Percentiles rank a stretch among this genome's conserved stretches.
phyloP scores from a whole-genome alignment of 2,113 vertebrate genomes.

The Colossoma macropomum region DNA sequence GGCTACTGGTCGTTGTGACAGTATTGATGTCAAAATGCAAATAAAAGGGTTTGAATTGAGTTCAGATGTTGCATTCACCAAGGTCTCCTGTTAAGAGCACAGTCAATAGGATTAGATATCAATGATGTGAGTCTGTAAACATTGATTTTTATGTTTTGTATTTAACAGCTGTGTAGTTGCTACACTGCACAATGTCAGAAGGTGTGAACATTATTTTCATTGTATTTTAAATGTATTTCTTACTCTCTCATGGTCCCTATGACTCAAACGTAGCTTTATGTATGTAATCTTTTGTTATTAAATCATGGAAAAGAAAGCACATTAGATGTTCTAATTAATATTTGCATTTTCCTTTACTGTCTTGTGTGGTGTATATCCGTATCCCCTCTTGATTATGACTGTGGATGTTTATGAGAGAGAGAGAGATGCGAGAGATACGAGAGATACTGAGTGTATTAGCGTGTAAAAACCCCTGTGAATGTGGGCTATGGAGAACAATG shows the following conservation, averaged over 20 bases:
- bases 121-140: constrained; percentile 54
- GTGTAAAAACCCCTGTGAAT: constrained; percentile 43
- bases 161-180: constrained; percentile 50
- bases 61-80: constrained; percentile 46
- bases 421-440: background rate
- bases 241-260: constrained; percentile 47
- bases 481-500: constrained; percentile 58
- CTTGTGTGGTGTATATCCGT: constrained; percentile 5
- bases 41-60: constrained; percentile 24
- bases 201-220: constrained; percentile 54
- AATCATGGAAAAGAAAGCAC: constrained; percentile 43
- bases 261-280: constrained; percentile 55
- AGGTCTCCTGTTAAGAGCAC: constrained; percentile 45
- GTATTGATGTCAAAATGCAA: constrained; percentile 36
- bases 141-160: constrained; percentile 55
- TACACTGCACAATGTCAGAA: constrained; percentile 41
- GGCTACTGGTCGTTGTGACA: constrained; percentile 21
- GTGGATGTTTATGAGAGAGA: constrained; percentile 21
- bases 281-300: constrained; percentile 60
- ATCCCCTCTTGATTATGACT: background rate
- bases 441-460: constrained; percentile 44
- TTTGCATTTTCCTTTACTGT: background rate
- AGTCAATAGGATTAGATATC: constrained; percentile 49
- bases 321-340: background rate
- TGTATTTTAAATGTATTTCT: constrained; percentile 57